Conservation (phyloP, 2,113 vertebrate species). For the Gallinago undulata region DNA sequence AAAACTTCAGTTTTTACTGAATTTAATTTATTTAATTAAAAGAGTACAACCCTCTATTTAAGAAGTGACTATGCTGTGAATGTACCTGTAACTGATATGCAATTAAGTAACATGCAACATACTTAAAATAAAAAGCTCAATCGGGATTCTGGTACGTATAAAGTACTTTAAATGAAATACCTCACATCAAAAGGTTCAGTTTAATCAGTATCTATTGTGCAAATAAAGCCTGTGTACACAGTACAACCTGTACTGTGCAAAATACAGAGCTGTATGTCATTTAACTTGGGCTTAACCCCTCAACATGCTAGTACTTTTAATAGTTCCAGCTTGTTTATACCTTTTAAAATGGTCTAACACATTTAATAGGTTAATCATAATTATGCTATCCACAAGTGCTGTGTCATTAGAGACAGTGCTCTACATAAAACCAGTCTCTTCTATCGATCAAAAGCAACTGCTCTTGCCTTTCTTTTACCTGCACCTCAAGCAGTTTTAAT, state of each 20-base stretch:
- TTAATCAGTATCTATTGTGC: constrained; percentile 1
- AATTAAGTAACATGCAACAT: not conserved
- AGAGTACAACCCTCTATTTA: not conserved
- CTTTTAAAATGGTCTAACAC: not conserved
- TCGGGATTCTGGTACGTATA: not conserved
- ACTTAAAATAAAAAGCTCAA: not conserved
- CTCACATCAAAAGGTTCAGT: not conserved
- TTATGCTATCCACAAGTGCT: not conserved
- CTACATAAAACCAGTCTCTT: not conserved
- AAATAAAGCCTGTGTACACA: constrained; percentile 23
- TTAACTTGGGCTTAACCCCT: not conserved
- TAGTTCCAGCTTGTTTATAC: not conserved
- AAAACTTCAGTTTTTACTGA: not conserved
- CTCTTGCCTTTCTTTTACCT: not conserved
- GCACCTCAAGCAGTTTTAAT: not conserved
- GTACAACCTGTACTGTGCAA: not conserved
- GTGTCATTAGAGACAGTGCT: not conserved
- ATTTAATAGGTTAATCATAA: not conserved
- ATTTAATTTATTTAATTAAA: not conserved
- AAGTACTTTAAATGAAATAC: not conserved
- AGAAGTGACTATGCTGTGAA: not conserved
- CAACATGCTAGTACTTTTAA: not conserved
- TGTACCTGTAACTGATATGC: not conserved
- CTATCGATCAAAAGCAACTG: not conserved
- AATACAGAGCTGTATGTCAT: not conserved